phyloP scores from a whole-genome alignment of 2,797 vertebrate genomes.

The Poecilia velifera region DNA sequence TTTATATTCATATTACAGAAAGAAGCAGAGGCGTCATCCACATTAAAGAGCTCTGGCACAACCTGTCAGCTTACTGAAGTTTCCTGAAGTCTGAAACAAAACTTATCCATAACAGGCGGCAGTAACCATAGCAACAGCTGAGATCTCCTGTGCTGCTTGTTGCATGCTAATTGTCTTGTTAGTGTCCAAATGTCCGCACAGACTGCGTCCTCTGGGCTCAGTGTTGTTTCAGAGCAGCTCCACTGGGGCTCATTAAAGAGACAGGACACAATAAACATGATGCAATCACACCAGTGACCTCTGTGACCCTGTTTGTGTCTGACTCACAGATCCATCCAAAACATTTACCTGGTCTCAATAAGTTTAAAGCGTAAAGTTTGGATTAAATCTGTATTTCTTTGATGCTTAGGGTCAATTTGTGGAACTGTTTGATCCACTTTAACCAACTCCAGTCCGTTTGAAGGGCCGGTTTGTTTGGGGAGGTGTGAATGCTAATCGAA shows the following conservation, averaged over 20 bases:
- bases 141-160: neutral
- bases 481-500: too few relatives aligned
- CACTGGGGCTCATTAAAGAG: neutral
- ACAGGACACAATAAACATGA: neutral
- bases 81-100: neutral
- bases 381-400: neutral
- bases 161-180: conserved; percentile 4
- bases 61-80: neutral
- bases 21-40: neutral
- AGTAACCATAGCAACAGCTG: neutral
- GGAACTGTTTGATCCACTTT: neutral
- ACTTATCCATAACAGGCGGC: neutral
- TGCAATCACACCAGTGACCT: neutral
- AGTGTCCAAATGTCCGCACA: conserved; percentile 8
- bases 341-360: neutral
- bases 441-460: too few relatives aligned
- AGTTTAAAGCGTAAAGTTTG: neutral
- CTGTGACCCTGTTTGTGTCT: neutral
- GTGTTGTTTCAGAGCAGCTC: neutral
- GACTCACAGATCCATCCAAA: neutral
- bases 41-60: neutral
- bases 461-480: too few relatives aligned
- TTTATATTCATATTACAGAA: neutral
- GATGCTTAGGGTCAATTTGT: neutral
- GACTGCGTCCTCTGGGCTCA: neutral